phyloP scores from a whole-genome alignment of 2,113 vertebrate genomes.

The Chelonoidis abingdonii region DNA sequence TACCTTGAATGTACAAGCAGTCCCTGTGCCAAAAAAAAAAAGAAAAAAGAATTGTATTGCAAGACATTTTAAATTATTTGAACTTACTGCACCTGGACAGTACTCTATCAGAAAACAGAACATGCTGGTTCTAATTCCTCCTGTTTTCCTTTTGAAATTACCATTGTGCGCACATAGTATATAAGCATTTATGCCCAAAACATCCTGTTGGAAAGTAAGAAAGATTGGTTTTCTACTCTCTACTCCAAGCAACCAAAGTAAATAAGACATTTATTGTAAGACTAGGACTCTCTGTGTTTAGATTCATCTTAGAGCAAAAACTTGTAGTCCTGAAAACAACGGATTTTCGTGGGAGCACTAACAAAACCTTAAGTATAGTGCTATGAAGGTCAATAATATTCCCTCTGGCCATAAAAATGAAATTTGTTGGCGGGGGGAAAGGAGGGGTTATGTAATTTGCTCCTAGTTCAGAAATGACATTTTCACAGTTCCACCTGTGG shows the following conservation, averaged over 20 bases:
- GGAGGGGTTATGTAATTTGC: slow-evolving; percentile 35
- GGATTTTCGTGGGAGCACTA: background rate
- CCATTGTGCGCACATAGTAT: background rate
- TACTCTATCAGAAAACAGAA: background rate
- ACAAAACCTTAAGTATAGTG: background rate
- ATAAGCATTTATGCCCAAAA: background rate
- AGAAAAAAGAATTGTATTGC: background rate
- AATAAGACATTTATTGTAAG: background rate
- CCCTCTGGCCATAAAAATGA: background rate
- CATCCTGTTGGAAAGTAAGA: background rate
- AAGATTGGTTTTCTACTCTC: background rate
- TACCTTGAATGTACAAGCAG: background rate
- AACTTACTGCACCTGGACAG: background rate
- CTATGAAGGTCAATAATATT: background rate
- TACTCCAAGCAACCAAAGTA: background rate
- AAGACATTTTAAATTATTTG: background rate
- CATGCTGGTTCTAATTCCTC: background rate
- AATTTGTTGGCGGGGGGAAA: background rate
- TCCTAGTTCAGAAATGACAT: background rate
- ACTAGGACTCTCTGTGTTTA: background rate
- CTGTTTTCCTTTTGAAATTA: background rate
- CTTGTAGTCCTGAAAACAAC: background rate
- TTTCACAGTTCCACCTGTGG: slow-evolving; percentile 52
- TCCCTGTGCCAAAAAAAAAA: fast-evolving
- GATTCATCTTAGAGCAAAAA: background rate